These are phyloP conservation scores for Brachypteracias leptosomus DNA, from an alignment of 2,113 vertebrate genomes.

Conservation along the genomic window DNA sequence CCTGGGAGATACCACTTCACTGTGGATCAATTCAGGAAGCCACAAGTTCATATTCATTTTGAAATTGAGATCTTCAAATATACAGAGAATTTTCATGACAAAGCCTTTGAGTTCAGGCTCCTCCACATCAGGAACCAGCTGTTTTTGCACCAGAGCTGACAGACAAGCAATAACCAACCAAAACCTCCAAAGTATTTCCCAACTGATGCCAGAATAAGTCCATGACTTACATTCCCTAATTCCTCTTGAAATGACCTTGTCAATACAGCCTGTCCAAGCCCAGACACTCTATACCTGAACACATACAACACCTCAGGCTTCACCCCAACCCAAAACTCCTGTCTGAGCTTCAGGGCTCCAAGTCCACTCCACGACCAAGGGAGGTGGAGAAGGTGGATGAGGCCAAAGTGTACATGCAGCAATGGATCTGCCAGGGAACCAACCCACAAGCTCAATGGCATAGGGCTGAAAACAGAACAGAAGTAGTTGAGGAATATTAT, in stretches of 20 bases:
- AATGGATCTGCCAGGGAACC: neutral
- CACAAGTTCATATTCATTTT: neutral
- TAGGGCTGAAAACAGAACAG: neutral
- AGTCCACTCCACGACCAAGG: neutral
- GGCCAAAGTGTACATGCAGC: neutral
- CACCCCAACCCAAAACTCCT: neutral
- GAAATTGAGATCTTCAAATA: neutral
- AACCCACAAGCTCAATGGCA: neutral
- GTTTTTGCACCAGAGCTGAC: neutral
- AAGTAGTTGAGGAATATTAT: neutral
- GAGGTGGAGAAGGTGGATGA: neutral
- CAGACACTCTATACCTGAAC: neutral
- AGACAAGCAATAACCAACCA: neutral
- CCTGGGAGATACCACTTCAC: neutral
- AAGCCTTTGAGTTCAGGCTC: neutral
- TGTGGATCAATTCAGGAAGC: neutral
- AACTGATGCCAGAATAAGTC: neutral
- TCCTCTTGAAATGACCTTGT: neutral
- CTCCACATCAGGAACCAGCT: neutral
- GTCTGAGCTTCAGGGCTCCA: neutral
- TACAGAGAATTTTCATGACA: neutral
- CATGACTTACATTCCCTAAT: neutral
- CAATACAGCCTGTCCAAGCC: neutral
- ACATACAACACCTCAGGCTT: neutral
- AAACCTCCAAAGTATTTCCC: neutral